A percentile compares a stretch with the other conserved stretches of the same genome.
Evolutionary conservation across 1,140 invertebrate species (phyloP).

Genomic region (Pararge aegeria): DNA sequence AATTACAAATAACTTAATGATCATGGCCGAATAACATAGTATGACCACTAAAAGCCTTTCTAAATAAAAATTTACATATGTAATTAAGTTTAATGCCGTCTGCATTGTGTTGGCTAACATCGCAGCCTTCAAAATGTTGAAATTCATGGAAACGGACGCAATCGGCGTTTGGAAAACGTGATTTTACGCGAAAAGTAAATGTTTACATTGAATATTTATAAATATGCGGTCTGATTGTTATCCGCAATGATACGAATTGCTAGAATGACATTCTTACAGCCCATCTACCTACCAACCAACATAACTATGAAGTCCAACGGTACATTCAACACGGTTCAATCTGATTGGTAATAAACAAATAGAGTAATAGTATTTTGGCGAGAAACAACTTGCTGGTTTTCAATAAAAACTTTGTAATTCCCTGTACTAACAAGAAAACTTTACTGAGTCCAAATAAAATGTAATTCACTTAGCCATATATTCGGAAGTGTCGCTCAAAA

Average conservation of each 20-base stretch:
- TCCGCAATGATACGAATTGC: neutral
- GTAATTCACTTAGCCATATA: too few relatives aligned
- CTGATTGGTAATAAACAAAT: too few relatives aligned
- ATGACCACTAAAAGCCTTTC: conserved; percentile 7
- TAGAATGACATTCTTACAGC: neutral
- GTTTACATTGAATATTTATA: conserved; percentile 11
- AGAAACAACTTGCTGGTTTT: too few relatives aligned
- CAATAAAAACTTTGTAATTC: too few relatives aligned
- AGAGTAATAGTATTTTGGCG: too few relatives aligned
- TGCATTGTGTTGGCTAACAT: conserved; percentile 2
- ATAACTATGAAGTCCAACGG: too few relatives aligned
- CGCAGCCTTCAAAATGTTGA: conserved; percentile 12
- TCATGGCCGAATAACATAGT: neutral
- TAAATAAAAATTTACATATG: conserved; percentile 12
- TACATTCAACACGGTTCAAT: too few relatives aligned
- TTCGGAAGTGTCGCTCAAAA: too few relatives aligned
- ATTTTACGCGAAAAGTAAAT: conserved; percentile 9
- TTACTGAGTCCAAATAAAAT: too few relatives aligned
- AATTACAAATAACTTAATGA: neutral
- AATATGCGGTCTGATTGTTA: conserved; percentile 4
- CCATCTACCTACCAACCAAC: neutral
- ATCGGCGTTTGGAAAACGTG: conserved; percentile 9
- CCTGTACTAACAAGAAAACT: too few relatives aligned
- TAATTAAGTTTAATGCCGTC: conserved; percentile 3
- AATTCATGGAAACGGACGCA: conserved; percentile 10